phyloP scores from a whole-genome alignment of 1,140 invertebrate genomes.

The Stenopsyche tienmushanensis region DNA sequence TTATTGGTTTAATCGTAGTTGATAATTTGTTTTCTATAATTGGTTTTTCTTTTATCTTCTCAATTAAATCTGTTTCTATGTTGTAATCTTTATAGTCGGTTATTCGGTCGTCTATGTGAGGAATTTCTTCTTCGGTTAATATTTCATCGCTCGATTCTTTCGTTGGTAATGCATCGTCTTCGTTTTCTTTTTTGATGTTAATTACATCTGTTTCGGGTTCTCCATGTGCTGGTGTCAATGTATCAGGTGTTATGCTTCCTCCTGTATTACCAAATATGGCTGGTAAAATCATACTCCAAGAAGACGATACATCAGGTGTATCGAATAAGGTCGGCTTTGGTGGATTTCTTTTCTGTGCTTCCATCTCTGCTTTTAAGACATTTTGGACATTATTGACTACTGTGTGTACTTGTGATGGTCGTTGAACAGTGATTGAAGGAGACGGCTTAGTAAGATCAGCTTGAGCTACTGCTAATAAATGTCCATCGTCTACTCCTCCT shows the following conservation, averaged over 20 bases:
- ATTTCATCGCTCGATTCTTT: constrained; percentile 15
- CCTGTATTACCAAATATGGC: constrained; percentile 72
- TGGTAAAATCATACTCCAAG: constrained; percentile 79
- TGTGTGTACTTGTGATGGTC: constrained; percentile 66
- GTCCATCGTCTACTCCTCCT: constrained; percentile 64
- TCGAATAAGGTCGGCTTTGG: constrained; percentile 59
- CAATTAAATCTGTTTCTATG: too few species aligned
- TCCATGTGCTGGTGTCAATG: constrained; percentile 54
- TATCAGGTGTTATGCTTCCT: constrained; percentile 61
- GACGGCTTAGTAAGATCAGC: constrained; percentile 50
- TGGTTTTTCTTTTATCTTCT: too few species aligned
- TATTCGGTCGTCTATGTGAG: too few species aligned
- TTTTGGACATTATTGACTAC: constrained; percentile 80
- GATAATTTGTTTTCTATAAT: too few species aligned
- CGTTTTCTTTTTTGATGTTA: constrained; percentile 44
- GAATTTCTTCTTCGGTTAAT: too few species aligned
- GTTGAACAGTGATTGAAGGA: constrained; percentile 51
- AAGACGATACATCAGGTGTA: constrained; percentile 68
- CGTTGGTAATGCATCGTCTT: neutral
- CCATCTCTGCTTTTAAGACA: constrained; percentile 75
- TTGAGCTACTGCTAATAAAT: constrained; percentile 55
- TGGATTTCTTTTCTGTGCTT: constrained; percentile 63
- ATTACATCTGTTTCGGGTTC: constrained; percentile 59
- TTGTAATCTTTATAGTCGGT: too few species aligned
- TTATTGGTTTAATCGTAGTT: too few species aligned